Percentiles rank a stretch among this genome's conserved stretches.
Conservation (phyloP, 2,888 invertebrate genomes). For the Melanophora roralis region DNA sequence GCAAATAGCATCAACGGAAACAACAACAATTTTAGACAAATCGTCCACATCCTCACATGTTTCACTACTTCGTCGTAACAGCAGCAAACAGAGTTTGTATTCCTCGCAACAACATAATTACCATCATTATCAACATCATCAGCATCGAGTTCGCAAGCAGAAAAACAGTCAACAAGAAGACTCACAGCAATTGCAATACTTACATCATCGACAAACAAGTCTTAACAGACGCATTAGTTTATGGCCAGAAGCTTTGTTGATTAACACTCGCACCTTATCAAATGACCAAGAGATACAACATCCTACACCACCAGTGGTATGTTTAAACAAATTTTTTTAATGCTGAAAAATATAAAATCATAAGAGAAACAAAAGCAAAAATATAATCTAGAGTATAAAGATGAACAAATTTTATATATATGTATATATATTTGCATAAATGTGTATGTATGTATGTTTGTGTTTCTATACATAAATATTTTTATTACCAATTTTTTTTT, state of each 20-base stretch:
- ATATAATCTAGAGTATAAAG: no score
- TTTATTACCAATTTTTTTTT: background rate
- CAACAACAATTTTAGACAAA: background rate
- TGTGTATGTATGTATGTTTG: background rate
- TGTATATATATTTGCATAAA: background rate
- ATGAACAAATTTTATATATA: no score
- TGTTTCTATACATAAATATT: no score
- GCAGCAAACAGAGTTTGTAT: constrained; percentile 39
- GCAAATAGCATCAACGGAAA: background rate
- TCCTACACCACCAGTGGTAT: constrained; percentile 40
- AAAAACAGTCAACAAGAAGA: no score
- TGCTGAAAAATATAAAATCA: background rate
- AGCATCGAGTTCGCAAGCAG: background rate
- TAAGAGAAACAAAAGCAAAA: no score
- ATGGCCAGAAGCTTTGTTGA: constrained; percentile 53
- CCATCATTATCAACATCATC: constrained; percentile 15
- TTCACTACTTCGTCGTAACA: constrained; percentile 11
- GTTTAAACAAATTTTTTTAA: background rate
- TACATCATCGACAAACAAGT: background rate
- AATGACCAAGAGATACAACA: constrained; percentile 23
- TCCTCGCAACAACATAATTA: constrained; percentile 26
- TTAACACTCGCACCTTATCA: constrained; percentile 45
- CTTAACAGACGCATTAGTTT: constrained; percentile 23
- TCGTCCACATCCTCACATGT: constrained; percentile 24
- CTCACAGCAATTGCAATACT: constrained; percentile 3